Base-by-base conservation (phyloP, 2,113 vertebrate genomes). In the Scartelaos histophorus region DNA sequence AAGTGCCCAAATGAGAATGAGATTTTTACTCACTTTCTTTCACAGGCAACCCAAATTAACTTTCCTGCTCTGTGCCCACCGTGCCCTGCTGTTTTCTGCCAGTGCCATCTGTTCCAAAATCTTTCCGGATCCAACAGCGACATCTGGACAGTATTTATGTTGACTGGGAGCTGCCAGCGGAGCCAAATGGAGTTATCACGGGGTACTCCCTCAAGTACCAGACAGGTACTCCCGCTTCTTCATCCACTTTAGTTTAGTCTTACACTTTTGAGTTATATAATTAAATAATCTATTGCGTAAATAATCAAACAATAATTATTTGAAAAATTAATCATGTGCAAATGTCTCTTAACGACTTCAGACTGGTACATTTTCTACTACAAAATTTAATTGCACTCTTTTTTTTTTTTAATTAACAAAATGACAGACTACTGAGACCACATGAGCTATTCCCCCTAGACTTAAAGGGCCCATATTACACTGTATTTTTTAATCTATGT, bases 151-250 rank as follows among this genome's bases (percentile, higher is more conserved):
- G 85, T 72, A 95, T 99, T 88, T 95, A 94, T 78, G 90, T 98
- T 72, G 97, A 98, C 76, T 99, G 98, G 98, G 96, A 95, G 2
- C 90, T 94, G 49, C 98, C 97, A 7, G 94, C 95, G 38, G 96
- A 98, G 70, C 98, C 97, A 80, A 99, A 97, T 7, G 98, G 97
- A 62, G 90, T 98, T 80, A 88, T 98, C 85, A 97, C 88, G 0
- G 97, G 96, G 76, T 99, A 98, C 87, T 94, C 78, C 9, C 95
- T 99, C 53, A 96, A 90, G 78, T 98, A 96, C 35, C 91, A 95
- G 67, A 92, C 96, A 90, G 94, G 98, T 98, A 93, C 46, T 92
- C 19, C 7, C 56, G 17, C 13, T 5, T 62, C 34, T 57, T 19
- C 66, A 46, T 66, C 66, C 34, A 34, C 9, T 61, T 61, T 34